phyloP scores from a whole-genome alignment of 2,113 vertebrate species.

The Oryzias celebensis region DNA sequence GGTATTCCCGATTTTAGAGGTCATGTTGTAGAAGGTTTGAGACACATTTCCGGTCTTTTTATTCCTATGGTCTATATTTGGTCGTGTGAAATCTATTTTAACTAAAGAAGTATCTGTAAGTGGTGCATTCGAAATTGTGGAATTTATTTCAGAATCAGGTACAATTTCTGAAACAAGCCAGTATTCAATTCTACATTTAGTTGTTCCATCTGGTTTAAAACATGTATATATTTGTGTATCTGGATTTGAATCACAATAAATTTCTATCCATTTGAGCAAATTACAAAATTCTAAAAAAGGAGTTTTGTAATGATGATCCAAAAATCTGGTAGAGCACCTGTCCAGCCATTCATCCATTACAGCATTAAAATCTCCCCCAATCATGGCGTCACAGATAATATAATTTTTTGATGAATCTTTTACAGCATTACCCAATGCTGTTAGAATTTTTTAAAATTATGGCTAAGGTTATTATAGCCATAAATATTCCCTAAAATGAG shows the following conservation, averaged over 20 bases:
- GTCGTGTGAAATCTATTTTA: background rate
- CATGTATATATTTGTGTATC: background rate
- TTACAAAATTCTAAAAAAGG: background rate
- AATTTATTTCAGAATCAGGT: background rate
- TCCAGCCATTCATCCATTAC: no score
- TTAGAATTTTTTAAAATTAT: background rate
- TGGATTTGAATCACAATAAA: background rate
- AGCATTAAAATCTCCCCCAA: no score
- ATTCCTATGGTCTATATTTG: background rate
- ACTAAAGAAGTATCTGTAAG: constrained; percentile 3
- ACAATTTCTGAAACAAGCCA: background rate
- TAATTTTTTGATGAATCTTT: no score
- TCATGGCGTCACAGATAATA: no score
- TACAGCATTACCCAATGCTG: no score
- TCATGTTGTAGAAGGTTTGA: background rate
- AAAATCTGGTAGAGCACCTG: background rate
- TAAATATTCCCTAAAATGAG: background rate
- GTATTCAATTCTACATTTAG: background rate
- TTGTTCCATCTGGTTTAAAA: background rate
- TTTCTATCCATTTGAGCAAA: background rate
- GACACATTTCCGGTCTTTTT: constrained; percentile 3
- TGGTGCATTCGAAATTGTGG: background rate
- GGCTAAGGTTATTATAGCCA: background rate
- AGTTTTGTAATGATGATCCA: background rate
- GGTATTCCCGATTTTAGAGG: background rate